phyloP scores from a whole-genome alignment of 2,113 vertebrate species.

The Chitala chitala region DNA sequence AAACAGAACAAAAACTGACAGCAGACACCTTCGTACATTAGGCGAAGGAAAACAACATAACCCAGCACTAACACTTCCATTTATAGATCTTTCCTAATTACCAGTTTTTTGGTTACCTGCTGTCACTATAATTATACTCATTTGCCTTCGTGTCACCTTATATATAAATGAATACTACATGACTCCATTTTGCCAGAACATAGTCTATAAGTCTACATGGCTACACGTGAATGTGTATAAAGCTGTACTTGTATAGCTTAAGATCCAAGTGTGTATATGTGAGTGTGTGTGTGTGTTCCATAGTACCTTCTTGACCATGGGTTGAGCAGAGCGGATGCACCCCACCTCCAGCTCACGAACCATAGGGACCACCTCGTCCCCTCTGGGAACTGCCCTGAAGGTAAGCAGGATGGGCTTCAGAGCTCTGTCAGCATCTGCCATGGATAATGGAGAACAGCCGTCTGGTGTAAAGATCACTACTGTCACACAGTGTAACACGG shows the following conservation, averaged over 20 bases:
- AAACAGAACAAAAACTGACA: too few relatives aligned
- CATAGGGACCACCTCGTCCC: conserved; percentile 50
- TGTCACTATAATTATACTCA: too few relatives aligned
- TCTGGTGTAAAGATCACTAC: too few relatives aligned
- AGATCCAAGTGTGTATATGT: not conserved
- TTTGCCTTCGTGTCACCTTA: too few relatives aligned
- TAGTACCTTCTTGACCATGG: conserved; percentile 80
- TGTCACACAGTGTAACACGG: too few relatives aligned
- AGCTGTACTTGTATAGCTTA: not conserved
- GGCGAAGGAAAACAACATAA: too few relatives aligned
- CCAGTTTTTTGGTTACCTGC: too few relatives aligned
- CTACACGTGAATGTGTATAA: not conserved
- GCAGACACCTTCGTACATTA: too few relatives aligned
- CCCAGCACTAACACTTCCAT: too few relatives aligned
- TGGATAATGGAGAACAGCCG: not conserved
- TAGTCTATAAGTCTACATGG: not conserved
- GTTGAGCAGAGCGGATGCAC: conserved; percentile 60
- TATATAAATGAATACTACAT: too few relatives aligned
- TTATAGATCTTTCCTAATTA: too few relatives aligned
- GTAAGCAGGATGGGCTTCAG: conserved; percentile 65
- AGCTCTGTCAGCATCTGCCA: conserved; percentile 36
- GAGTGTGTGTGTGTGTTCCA: not conserved
- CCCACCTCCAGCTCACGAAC: conserved; percentile 72
- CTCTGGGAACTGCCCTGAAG: conserved; percentile 53
- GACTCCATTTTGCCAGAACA: too few relatives aligned